These are phyloP conservation scores for Anthrax anthrax DNA, from an alignment of 2,888 invertebrate species.

Conservation along the genomic window DNA sequence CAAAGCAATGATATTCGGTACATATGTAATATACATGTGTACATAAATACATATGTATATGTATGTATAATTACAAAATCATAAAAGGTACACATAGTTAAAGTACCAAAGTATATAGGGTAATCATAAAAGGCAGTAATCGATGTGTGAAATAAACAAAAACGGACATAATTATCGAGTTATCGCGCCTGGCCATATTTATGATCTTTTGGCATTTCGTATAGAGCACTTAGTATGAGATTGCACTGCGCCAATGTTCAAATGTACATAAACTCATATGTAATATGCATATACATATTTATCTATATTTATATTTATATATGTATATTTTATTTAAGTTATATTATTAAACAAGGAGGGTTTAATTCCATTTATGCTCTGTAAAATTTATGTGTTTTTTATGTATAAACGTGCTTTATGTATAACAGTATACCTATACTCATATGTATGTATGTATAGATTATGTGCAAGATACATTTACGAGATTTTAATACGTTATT, in stretches of 20 bases:
- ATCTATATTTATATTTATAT: neutral
- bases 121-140: constrained; percentile 28
- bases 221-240: neutral
- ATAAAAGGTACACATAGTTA: constrained; percentile 1
- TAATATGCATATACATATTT: neutral
- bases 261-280: too few relatives aligned
- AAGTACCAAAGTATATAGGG: constrained; percentile 10
- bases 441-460: neutral
- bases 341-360: too few relatives aligned
- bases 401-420: too few relatives aligned
- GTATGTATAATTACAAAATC: constrained; percentile 1
- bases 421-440: neutral
- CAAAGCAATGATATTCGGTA: too few relatives aligned
- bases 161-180: constrained; percentile 37
- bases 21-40: neutral
- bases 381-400: too few relatives aligned
- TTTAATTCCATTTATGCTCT: too few relatives aligned
- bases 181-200: constrained; percentile 27
- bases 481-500: too few relatives aligned
- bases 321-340: too few relatives aligned
- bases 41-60: neutral
- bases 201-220: constrained; percentile 15
- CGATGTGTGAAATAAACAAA: constrained; percentile 35
- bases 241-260: constrained; percentile 4
- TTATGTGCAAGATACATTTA: too few relatives aligned